Evolutionary conservation across 2,888 invertebrate species (phyloP).

Genomic region (Boloria euphrosyne): DNA sequence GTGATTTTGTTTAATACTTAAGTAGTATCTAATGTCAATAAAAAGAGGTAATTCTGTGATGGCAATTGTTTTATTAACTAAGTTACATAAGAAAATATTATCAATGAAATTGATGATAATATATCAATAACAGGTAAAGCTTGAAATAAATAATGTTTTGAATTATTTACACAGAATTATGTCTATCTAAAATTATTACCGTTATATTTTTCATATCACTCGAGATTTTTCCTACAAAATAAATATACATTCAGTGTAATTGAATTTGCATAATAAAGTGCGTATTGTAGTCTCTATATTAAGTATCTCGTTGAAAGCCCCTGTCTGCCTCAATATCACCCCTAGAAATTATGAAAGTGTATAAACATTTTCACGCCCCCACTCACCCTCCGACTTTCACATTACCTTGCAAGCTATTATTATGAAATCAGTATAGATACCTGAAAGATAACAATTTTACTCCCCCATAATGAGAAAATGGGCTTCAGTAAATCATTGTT

Average conservation of each 20-base stretch:
- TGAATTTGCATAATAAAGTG: slow-evolving; percentile 2
- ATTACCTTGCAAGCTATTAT: slow-evolving; percentile 74
- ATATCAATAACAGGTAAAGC: no score
- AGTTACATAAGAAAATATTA: no score
- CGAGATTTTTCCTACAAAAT: not conserved
- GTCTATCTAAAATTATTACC: not conserved
- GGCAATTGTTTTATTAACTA: no score
- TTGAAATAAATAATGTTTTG: no score
- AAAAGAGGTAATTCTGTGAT: no score
- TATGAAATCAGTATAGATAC: slow-evolving; percentile 81
- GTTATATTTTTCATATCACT: not conserved
- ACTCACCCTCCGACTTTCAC: slow-evolving; percentile 64
- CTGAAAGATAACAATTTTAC: slow-evolving; percentile 62
- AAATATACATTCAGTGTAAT: not conserved
- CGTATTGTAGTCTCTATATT: slow-evolving; percentile 64
- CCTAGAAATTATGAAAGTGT: slow-evolving; percentile 81
- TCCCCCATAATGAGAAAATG: slow-evolving; percentile 73
- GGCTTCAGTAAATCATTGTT: slow-evolving; percentile 74
- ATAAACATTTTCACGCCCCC: slow-evolving; percentile 81
- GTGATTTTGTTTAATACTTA: slow-evolving; percentile 40
- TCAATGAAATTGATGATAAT: no score
- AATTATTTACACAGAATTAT: not conserved
- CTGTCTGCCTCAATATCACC: slow-evolving; percentile 71
- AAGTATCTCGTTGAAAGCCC: slow-evolving; percentile 75
- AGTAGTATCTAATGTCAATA: no score